Percentiles rank a stretch among this genome's conserved stretches.
Evolutionary conservation across 2,113 vertebrate species (phyloP).

Genomic region (Caranx ignobilis): DNA sequence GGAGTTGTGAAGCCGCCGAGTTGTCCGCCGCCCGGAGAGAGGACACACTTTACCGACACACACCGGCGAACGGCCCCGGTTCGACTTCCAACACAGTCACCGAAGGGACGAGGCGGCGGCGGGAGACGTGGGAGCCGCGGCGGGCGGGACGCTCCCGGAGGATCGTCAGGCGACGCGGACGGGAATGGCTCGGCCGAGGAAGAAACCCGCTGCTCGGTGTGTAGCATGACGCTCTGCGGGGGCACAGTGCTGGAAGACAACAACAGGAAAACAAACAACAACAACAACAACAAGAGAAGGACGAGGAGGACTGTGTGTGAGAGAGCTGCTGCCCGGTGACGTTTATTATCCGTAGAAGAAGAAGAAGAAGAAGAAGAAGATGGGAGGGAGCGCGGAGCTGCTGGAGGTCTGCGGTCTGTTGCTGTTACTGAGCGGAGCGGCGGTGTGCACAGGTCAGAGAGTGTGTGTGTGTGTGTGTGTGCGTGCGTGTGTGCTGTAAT

Average conservation of each 20-base stretch:
- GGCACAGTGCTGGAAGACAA: constrained; percentile 22
- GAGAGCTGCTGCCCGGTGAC: constrained; percentile 3
- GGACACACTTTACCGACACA: not conserved
- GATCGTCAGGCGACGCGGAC: not conserved
- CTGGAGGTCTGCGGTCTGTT: constrained; percentile 58
- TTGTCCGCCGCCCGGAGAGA: not conserved
- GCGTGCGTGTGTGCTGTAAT: not conserved
- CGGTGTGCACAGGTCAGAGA: constrained; percentile 54
- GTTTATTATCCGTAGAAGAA: constrained; percentile 1
- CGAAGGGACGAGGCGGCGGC: rapidly evolving
- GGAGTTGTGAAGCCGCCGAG: constrained; percentile 22
- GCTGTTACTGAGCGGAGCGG: constrained; percentile 47
- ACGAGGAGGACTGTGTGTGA: not conserved
- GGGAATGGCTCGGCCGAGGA: constrained; percentile 60
- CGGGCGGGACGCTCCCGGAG: not conserved
- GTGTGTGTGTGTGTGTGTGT: constrained; percentile 14
- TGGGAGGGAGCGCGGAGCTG: constrained; percentile 43
- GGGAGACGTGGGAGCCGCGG: not conserved
- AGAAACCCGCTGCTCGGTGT: constrained; percentile 32
- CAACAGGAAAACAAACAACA: not conserved
- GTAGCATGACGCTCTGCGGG: constrained; percentile 54
- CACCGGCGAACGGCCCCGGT: not conserved
- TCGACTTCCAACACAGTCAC: rapidly evolving
- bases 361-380: constrained; percentile 7
- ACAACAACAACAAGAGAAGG: not conserved